Conservation (phyloP, 1,140 invertebrate genomes). For the Sminthurides bifidus region DNA sequence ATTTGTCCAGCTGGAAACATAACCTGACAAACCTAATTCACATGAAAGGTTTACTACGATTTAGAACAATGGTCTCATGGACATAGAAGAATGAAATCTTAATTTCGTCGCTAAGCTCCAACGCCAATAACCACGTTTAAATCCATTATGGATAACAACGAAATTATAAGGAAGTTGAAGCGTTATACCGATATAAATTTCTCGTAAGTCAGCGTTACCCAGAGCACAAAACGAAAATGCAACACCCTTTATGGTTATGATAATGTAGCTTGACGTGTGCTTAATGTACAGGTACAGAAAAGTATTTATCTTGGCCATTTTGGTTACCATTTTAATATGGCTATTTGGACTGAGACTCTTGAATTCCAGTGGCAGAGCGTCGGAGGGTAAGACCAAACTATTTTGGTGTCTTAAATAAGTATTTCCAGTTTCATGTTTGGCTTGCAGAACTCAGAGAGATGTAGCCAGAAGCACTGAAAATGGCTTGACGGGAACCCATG, state of each 20-base stretch:
- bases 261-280: not conserved
- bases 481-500: not conserved
- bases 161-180: constrained; percentile 12
- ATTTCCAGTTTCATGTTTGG: not conserved
- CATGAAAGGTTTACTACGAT: not conserved
- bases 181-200: constrained; percentile 23
- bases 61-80: too few species aligned
- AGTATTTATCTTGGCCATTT: constrained; percentile 47
- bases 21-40: not conserved
- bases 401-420: not conserved
- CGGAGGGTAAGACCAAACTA: not conserved
- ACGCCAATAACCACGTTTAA: not conserved
- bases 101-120: not conserved
- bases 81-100: not conserved
- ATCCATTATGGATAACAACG: constrained; percentile 14
- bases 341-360: constrained; percentile 54
- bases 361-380: constrained; percentile 13
- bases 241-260: not conserved
- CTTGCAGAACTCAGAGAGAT: too few species aligned
- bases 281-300: constrained; percentile 46
- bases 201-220: constrained; percentile 18
- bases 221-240: not conserved
- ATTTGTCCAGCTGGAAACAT: not conserved
- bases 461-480: not conserved
- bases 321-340: constrained; percentile 48